These are phyloP conservation scores for Scrobipalpa atriplicella DNA, from an alignment of 2,888 invertebrate genomes.

Conservation along the genomic window DNA sequence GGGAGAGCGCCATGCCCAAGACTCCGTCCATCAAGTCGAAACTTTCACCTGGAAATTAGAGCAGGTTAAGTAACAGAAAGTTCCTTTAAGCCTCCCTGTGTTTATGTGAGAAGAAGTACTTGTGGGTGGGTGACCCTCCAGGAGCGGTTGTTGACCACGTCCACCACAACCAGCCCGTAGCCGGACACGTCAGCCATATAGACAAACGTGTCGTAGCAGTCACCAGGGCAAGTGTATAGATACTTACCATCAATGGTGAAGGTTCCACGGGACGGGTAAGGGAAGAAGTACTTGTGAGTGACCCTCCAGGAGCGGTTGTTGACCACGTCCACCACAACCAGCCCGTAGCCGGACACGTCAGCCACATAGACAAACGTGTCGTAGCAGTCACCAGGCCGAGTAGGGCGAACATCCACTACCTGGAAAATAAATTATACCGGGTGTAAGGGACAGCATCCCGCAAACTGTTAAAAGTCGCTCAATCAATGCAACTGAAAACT, in stretches of 20 bases:
- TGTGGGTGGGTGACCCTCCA: slow-evolving; percentile 85
- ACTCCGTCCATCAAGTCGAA: slow-evolving; percentile 90
- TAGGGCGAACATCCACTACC: slow-evolving; percentile 83
- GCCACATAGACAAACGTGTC: slow-evolving; percentile 87
- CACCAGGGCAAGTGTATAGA: too few species aligned
- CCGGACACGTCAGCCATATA: slow-evolving; percentile 87
- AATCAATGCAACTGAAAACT: too few species aligned
- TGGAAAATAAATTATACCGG: slow-evolving; percentile 39
- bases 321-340: slow-evolving; percentile 85
- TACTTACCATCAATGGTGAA: too few species aligned
- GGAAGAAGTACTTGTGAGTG: slow-evolving; percentile 85
- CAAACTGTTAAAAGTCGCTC: too few species aligned
- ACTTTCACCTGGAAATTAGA: slow-evolving; percentile 75
- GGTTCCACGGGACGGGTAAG: too few species aligned
- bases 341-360: slow-evolving; percentile 84
- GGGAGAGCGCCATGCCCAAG: slow-evolving; percentile 86
- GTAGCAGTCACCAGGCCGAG: slow-evolving; percentile 71
- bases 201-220: slow-evolving; percentile 84
- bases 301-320: slow-evolving; percentile 83
- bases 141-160: slow-evolving; percentile 77
- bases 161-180: slow-evolving; percentile 85
- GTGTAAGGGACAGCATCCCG: too few species aligned
- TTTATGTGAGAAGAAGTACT: slow-evolving; percentile 86
- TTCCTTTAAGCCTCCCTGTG: neutral
- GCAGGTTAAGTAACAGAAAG: too few species aligned